Conservation (phyloP, 2,113 vertebrate species). For the Monopterus albus region DNA sequence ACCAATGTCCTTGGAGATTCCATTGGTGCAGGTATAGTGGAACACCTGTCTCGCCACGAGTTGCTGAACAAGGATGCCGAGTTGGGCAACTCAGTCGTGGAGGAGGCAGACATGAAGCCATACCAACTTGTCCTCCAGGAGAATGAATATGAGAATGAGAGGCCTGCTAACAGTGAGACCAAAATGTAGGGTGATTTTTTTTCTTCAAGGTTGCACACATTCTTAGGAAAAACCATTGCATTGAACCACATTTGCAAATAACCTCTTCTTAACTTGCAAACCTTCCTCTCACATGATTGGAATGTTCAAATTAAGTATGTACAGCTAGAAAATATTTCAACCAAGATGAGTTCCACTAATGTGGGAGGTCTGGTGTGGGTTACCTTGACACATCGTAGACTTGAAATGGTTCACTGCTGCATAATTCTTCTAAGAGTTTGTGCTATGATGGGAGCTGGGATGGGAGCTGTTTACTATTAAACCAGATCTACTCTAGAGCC, state of each 20-base stretch:
- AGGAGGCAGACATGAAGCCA: constrained; percentile 92
- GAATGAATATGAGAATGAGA: constrained; percentile 85
- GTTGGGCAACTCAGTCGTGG: constrained; percentile 91
- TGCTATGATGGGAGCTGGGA: constrained; percentile 3
- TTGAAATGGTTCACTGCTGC: constrained; percentile 26
- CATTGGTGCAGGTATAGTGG: constrained; percentile 94
- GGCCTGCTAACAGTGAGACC: constrained; percentile 87
- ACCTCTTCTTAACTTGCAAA: constrained; percentile 19
- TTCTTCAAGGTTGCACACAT: background rate
- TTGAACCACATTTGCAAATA: too few relatives aligned
- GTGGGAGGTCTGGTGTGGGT: constrained; percentile 10
- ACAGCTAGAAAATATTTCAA: constrained; percentile 52
- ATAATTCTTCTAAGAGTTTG: constrained; percentile 29
- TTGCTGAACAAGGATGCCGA: constrained; percentile 86
- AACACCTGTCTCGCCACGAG: constrained; percentile 93
- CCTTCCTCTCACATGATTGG: background rate
- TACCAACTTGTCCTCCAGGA: constrained; percentile 91
- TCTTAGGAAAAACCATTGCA: constrained; percentile 10
- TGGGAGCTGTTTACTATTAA: constrained; percentile 48
- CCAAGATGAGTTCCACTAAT: constrained; percentile 38
- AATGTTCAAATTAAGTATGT: constrained; percentile 27
- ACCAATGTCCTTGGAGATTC: constrained; percentile 97
- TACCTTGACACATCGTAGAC: background rate
- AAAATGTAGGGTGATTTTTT: constrained; percentile 88
- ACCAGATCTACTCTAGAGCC: constrained; percentile 20